phyloP scores from a whole-genome alignment of 30 jellyfish, hydroid and myxozoan species.

The Aurelia aurita complex sp. Pacific region DNA sequence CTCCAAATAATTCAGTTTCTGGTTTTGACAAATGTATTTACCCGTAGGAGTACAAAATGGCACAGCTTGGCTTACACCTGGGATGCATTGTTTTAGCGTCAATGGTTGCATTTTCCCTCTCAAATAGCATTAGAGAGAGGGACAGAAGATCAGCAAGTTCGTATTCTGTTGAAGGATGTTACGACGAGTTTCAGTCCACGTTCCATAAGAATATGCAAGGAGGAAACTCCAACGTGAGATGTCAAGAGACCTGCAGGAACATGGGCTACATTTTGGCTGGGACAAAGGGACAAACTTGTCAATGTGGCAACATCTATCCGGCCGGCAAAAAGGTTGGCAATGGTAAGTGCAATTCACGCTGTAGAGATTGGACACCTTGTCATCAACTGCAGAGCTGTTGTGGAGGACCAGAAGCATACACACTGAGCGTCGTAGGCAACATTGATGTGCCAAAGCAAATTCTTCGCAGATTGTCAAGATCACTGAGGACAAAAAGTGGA shows the following conservation, averaged over 20 bases:
- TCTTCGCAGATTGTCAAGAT: background rate
- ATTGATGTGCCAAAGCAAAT: conserved; percentile 15
- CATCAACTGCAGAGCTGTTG: conserved; percentile 4
- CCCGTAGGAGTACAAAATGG: too few relatives aligned
- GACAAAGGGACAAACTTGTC: conserved; percentile 21
- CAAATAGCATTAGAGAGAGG: too few relatives aligned
- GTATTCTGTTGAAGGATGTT: conserved; percentile 7
- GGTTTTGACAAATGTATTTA: too few relatives aligned
- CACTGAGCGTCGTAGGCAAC: conserved; percentile 39
- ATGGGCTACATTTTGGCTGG: conserved; percentile 27
- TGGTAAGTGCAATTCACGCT: background rate
- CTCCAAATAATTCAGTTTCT: too few relatives aligned
- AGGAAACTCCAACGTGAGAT: background rate
- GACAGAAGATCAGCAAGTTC: conserved; percentile 3
- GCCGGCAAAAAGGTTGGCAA: conserved; percentile 2
- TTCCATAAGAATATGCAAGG: background rate
- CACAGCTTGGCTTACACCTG: too few relatives aligned
- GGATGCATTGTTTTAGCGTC: too few relatives aligned
- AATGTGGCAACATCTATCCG: conserved; percentile 22
- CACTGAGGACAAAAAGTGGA: background rate
- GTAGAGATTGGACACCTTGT: conserved; percentile 12
- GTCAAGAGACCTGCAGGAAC: conserved; percentile 14
- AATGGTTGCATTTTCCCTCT: too few relatives aligned
- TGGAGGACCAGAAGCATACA: conserved; percentile 13
- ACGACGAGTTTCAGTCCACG: background rate